Conservation (phyloP, 2,113 vertebrate genomes). For the Nyctereutes procyonoides region DNA sequence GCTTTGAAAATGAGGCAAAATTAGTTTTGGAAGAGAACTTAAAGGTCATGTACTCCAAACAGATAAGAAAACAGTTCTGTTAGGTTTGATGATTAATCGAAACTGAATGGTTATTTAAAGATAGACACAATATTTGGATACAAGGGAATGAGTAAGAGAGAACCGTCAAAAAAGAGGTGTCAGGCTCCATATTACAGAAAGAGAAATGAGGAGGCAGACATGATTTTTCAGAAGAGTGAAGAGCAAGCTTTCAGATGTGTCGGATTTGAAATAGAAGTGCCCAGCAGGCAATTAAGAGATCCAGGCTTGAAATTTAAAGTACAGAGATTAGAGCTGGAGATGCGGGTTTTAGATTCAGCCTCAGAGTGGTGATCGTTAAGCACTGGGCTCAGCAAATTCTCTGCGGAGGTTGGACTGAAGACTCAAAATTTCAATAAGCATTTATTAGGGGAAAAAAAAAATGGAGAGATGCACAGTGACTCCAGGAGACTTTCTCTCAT, state of each 20-base stretch:
- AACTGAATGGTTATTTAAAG: neutral
- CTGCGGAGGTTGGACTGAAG: neutral
- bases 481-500: neutral
- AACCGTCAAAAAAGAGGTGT: neutral
- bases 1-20: neutral
- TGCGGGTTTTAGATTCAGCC: neutral
- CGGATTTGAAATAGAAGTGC: slow-evolving; percentile 45
- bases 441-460: neutral
- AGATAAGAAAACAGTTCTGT: slow-evolving; percentile 15
- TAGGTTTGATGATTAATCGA: neutral
- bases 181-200: neutral
- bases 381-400: neutral
- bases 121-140: neutral
- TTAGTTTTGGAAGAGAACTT: slow-evolving; percentile 31
- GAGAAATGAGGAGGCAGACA: neutral
- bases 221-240: slow-evolving; percentile 24
- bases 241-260: neutral
- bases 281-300: slow-evolving; percentile 27
- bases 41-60: slow-evolving; percentile 47
- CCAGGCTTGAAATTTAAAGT: slow-evolving; percentile 38
- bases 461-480: neutral
- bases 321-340: slow-evolving; percentile 9
- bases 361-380: neutral
- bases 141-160: neutral
- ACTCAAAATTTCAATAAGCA: neutral